Conservation (phyloP, 2,888 invertebrate species). For the Zygaena filipendulae region DNA sequence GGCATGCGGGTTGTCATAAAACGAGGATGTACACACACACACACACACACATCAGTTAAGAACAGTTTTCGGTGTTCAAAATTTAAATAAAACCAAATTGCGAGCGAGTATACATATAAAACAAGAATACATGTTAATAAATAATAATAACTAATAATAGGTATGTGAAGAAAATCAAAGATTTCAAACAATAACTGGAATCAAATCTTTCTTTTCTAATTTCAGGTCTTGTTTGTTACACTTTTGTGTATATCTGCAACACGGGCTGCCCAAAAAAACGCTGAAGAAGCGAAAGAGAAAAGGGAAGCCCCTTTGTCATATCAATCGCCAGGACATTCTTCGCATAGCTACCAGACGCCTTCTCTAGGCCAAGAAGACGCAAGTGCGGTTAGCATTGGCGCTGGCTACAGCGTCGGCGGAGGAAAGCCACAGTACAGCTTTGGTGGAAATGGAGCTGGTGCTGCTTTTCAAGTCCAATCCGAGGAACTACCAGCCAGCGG, state of each 20-base stretch:
- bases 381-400: slow-evolving; percentile 52
- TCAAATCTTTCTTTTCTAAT: slow-evolving; percentile 26
- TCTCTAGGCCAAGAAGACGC: slow-evolving; percentile 42
- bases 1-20: slow-evolving; percentile 55
- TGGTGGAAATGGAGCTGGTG: slow-evolving; percentile 32
- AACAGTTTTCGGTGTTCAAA: no score
- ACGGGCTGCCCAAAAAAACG: slow-evolving; percentile 38
- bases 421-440: slow-evolving; percentile 41
- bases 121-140: no score
- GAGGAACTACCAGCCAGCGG: slow-evolving; percentile 37
- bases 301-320: slow-evolving; percentile 45
- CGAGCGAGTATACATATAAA: no score
- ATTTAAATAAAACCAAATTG: no score
- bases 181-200: not conserved
- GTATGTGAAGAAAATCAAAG: not conserved
- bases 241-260: slow-evolving; percentile 43
- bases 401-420: slow-evolving; percentile 58
- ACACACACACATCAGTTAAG: no score
- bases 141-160: not conserved
- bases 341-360: slow-evolving; percentile 24
- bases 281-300: slow-evolving; percentile 49
- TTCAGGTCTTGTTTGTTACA: slow-evolving; percentile 48
- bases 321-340: slow-evolving; percentile 23
- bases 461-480: slow-evolving; percentile 30
- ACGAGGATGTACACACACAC: no score